Percentiles rank a stretch among this genome's conserved stretches.
These are phyloP conservation scores for Mungos mungo DNA, from an alignment of 2,113 vertebrate genomes.

Conservation along the genomic window DNA sequence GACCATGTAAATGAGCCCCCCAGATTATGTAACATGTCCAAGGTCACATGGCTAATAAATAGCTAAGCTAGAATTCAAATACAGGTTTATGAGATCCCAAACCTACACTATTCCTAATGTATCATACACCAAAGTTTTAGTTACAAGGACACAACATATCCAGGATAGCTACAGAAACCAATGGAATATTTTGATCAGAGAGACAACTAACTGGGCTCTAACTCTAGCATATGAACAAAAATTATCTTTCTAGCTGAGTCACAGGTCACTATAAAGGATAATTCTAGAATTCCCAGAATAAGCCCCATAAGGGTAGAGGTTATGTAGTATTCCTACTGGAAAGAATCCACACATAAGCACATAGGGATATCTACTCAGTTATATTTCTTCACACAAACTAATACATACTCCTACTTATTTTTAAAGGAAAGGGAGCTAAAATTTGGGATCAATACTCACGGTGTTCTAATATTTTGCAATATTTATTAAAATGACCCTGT, in stretches of 20 bases:
- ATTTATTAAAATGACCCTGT: background rate
- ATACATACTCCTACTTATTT: background rate
- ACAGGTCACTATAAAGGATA: background rate
- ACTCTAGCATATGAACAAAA: background rate
- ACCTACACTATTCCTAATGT: background rate
- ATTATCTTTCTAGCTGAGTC: background rate
- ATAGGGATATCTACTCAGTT: background rate
- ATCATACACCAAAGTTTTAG: background rate
- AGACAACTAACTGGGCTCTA: background rate
- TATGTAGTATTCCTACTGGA: background rate
- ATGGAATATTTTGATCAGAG: constrained; percentile 6
- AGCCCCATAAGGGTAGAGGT: background rate
- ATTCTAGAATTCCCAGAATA: background rate
- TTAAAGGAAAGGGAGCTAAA: constrained; percentile 27
- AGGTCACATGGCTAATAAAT: constrained; percentile 24
- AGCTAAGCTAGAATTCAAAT: constrained; percentile 20
- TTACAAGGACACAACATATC: background rate
- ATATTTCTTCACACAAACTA: background rate
- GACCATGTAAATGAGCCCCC: background rate
- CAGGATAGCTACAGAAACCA: background rate
- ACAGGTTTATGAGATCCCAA: background rate
- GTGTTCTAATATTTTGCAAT: background rate
- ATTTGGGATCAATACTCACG: background rate
- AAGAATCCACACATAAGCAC: background rate
- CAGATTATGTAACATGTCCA: background rate